Evolutionary conservation across 1,140 invertebrate species (phyloP).

Genomic region (Varroa destructor): DNA sequence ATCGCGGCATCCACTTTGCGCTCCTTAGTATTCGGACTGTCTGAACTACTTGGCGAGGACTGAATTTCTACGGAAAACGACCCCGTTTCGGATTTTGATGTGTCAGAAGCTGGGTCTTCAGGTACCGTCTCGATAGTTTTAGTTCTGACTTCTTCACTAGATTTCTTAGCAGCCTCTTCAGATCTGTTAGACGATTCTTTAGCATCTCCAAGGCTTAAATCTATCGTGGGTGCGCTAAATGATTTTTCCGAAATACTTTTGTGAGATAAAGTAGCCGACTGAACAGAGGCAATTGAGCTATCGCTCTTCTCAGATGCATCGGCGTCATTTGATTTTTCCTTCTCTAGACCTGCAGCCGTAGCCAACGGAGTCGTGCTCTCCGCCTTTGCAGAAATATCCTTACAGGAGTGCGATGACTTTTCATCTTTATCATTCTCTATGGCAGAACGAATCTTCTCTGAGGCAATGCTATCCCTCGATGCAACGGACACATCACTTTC

Average conservation of each 20-base stretch:
- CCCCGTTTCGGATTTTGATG: not conserved
- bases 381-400: not conserved
- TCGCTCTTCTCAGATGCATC: not conserved
- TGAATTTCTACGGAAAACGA: not conserved
- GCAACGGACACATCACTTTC: not conserved
- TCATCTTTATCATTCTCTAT: no score
- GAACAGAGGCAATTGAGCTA: not conserved
- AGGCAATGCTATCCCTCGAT: not conserved
- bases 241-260: not conserved
- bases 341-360: no score
- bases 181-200: not conserved
- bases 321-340: not conserved
- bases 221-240: not conserved
- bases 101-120: not conserved
- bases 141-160: no score
- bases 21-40: constrained; percentile 8
- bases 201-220: no score
- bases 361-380: not conserved
- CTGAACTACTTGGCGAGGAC: not conserved
- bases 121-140: not conserved
- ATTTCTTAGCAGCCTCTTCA: not conserved
- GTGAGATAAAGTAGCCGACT: not conserved
- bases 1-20: constrained; percentile 7
- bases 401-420: not conserved
- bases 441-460: not conserved